Evolutionary conservation across 2,113 vertebrate genomes (phyloP).

Genomic region (Gallinago paraguaiae): DNA sequence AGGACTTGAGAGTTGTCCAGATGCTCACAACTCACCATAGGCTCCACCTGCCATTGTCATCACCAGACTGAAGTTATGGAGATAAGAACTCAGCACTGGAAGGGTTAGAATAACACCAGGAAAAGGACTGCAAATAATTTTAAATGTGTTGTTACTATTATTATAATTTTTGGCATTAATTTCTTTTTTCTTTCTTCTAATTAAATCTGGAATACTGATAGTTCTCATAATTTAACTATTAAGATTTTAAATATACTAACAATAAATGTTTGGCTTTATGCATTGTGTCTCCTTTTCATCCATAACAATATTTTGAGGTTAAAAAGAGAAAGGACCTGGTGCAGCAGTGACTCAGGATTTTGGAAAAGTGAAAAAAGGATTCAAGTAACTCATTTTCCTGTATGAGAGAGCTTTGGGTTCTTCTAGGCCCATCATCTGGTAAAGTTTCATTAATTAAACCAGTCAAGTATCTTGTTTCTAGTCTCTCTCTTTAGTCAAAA

Average conservation of each 20-base stretch:
- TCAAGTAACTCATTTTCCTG: not conserved
- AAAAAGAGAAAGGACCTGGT: not conserved
- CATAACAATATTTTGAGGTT: not conserved
- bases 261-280: not conserved
- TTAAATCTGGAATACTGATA: not conserved
- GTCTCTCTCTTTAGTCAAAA: not conserved
- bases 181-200: not conserved
- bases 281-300: not conserved
- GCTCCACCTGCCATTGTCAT: not conserved
- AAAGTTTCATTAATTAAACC: not conserved
- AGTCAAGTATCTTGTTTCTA: not conserved
- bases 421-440: not conserved
- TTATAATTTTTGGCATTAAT: not conserved
- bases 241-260: not conserved
- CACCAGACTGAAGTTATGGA: not conserved
- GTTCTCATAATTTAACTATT: not conserved
- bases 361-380: not conserved
- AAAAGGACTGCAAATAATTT: not conserved
- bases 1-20: not conserved
- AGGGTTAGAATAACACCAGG: not conserved
- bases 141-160: not conserved
- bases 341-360: not conserved
- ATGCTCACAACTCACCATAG: not conserved
- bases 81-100: not conserved
- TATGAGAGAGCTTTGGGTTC: not conserved